These are phyloP conservation scores for Erebia aethiops DNA, from an alignment of 2,888 invertebrate genomes.

Conservation along the genomic window DNA sequence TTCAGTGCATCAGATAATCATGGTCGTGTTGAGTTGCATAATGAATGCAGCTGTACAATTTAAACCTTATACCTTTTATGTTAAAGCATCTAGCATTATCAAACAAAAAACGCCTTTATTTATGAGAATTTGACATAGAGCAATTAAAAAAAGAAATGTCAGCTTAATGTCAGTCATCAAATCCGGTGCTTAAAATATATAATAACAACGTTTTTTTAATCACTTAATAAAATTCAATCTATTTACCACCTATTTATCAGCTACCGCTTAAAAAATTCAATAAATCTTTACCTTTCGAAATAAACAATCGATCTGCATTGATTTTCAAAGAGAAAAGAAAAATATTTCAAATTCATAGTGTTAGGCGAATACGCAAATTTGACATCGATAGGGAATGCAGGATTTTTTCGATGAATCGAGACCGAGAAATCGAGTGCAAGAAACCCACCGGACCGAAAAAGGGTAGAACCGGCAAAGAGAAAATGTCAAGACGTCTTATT, in stretches of 20 bases:
- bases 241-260: not conserved
- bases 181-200: not conserved
- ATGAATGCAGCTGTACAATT: not conserved
- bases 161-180: not conserved
- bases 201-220: not conserved
- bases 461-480: constrained; percentile 28
- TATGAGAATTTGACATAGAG: not conserved
- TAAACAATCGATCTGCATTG: not conserved
- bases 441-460: constrained; percentile 26
- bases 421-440: constrained; percentile 32
- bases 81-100: not conserved
- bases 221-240: constrained; percentile 1
- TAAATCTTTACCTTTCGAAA: not conserved
- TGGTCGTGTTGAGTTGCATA: constrained; percentile 14
- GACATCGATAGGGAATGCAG: constrained; percentile 21
- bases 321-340: constrained; percentile 6
- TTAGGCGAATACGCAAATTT: not conserved
- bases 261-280: not conserved
- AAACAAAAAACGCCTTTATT: not conserved
- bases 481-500: constrained; percentile 61
- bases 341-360: not conserved
- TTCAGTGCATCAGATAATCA: constrained; percentile 28
- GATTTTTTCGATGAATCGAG: constrained; percentile 28
- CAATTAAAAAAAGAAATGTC: not conserved
- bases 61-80: not conserved